Percentiles rank a stretch among this genome's conserved stretches.
Conservation (phyloP, 2,113 vertebrate species). For the Rhabdornis inornatus region DNA sequence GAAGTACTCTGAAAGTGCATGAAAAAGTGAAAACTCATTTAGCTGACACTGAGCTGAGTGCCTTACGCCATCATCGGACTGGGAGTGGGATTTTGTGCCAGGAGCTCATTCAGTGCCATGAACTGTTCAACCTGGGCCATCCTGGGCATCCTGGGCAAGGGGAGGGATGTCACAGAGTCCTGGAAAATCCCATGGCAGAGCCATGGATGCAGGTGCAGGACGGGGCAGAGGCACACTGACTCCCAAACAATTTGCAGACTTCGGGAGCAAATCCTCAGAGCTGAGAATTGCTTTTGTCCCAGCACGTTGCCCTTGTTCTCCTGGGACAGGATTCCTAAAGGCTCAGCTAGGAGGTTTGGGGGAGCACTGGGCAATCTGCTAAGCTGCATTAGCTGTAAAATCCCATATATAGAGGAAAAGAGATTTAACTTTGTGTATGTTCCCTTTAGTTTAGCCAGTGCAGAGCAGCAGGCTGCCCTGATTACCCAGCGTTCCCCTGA, state of each 20-base stretch:
- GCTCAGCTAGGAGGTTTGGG: not conserved
- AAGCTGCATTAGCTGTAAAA: constrained; percentile 18
- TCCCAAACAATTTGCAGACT: not conserved
- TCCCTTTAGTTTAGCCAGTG: constrained; percentile 1
- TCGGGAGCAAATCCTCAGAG: not conserved
- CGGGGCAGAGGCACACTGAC: not conserved
- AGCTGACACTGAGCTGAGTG: not conserved
- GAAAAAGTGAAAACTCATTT: not conserved
- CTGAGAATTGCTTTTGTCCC: not conserved
- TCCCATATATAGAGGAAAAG: constrained; percentile 17
- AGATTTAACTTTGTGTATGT: not conserved
- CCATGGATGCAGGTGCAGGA: not conserved
- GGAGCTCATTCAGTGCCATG: rapidly evolving
- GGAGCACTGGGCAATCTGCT: not conserved
- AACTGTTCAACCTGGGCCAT: not conserved
- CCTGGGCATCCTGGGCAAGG: too few relatives aligned
- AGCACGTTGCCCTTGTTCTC: not conserved
- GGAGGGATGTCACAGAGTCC: not conserved
- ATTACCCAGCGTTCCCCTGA: not conserved
- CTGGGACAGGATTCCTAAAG: not conserved
- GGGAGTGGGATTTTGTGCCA: not conserved
- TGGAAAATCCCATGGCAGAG: not conserved
- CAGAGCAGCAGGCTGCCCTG: constrained; percentile 38
- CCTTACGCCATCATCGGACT: not conserved
- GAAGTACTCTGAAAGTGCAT: not conserved